These are phyloP conservation scores for Dusona sp. DNA, from an alignment of 2,888 invertebrate genomes.

Conservation along the genomic window DNA sequence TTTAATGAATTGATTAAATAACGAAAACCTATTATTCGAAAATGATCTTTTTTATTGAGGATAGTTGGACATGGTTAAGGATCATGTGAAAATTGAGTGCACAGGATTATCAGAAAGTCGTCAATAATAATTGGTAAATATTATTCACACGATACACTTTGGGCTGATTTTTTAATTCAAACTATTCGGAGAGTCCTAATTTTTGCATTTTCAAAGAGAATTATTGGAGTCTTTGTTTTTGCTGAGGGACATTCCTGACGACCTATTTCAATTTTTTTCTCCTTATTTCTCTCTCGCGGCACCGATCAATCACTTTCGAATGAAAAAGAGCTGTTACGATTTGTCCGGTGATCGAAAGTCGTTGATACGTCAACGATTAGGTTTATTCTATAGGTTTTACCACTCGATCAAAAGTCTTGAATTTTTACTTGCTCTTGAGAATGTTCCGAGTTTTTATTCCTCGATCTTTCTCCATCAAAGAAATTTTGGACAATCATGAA, in stretches of 20 bases:
- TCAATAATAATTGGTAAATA: neutral
- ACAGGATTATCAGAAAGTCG: no score
- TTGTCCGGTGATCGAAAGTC: neutral
- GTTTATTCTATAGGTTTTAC: neutral
- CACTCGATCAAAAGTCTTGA: neutral
- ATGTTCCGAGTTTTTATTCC: neutral
- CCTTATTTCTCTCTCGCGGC: neutral
- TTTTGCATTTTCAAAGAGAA: neutral
- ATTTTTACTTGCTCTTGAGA: neutral
- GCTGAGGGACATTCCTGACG: neutral
- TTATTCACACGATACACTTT: neutral
- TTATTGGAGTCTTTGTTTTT: neutral
- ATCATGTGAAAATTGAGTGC: neutral
- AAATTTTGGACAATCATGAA: neutral
- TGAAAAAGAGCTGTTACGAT: neutral
- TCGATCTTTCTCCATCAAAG: neutral
- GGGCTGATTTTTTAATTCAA: neutral
- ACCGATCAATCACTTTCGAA: constrained; percentile 18
- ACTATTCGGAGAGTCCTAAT: neutral
- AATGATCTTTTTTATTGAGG: neutral
- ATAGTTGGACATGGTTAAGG: neutral
- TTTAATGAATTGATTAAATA: neutral
- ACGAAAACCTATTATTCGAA: neutral
- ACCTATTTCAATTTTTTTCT: constrained; percentile 2
- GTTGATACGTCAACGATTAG: neutral